Evolutionary conservation across 2,888 invertebrate genomes (phyloP), one percentile per base, ranked within the genome.

Genomic region (Scaeva pyrastri): DNA sequence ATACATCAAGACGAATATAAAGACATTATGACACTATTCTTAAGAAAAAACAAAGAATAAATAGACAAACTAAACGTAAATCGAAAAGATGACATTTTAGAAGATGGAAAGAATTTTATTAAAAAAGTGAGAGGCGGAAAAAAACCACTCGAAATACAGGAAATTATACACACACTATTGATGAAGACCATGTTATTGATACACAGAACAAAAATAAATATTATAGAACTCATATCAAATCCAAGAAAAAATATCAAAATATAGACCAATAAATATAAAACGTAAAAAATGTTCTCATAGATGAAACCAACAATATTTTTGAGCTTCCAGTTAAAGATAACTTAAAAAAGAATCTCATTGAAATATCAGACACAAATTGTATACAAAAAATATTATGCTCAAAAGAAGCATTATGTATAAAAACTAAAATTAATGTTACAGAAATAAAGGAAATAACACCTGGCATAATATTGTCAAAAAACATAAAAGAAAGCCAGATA

Each of bases 81-180:
- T 21, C 43, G 77, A 11, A 85, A 66, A 70, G 23, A n/a, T n/a
- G n/a, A n/a, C n/a, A 73, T 16, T 31, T 7, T 31, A 7, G 31
- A 31, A 31, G 7, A 50, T 52, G 50, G 66, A 66, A 39, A 26
- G 19, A 60, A 62, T 5, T 62, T 62, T 5, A 48, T 23, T 16
- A 74, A 74, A 45, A 48, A 75, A 71, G 56, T 75, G 14, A 71
- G 79, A 64, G 78, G 64, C 2, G 81, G 87, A n/a, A 11, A 88
- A 88, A 45, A 88, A 88, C 31, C 87, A 88, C 56, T 58, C 74
- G 4, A 88, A 87, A 79, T 87, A 80, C 58, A 83, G 86, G 39
- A 88, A 87, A 85, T 62, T 86, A 39, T 23, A 68, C 21, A 12
- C 70, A 23, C 26, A 50, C 36, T 76, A 77, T 81, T n/a, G 87